Percentiles rank a stretch among this genome's conserved stretches.
phyloP scores from a whole-genome alignment of 2,113 vertebrate genomes.

The Nothoprocta pentlandii region DNA sequence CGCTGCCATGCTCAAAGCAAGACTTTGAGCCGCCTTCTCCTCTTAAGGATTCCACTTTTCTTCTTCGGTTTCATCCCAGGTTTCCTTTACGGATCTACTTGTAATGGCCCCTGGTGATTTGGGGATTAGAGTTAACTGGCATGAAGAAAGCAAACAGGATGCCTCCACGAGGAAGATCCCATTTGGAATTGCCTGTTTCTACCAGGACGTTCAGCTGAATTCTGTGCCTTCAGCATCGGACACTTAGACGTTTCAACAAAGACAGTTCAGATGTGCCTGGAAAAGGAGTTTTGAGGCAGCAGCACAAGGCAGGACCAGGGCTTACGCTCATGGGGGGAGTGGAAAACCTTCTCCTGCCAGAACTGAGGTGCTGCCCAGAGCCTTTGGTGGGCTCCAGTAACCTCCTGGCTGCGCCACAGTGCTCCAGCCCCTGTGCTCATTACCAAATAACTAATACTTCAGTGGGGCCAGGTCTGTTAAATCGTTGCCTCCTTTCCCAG shows the following conservation, averaged over 20 bases:
- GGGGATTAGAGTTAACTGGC: conserved; percentile 27
- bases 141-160: conserved; percentile 43
- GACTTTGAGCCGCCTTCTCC: too few relatives aligned
- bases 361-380: neutral
- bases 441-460: fast-evolving
- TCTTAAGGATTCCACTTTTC: neutral
- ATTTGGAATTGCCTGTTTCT: neutral
- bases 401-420: neutral
- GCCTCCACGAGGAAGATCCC: neutral
- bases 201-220: neutral
- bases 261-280: neutral
- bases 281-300: neutral
- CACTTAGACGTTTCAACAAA: neutral
- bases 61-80: conserved; percentile 26
- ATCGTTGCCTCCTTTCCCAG: neutral
- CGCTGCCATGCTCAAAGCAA: neutral
- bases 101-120: conserved; percentile 16
- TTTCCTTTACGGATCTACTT: conserved; percentile 25
- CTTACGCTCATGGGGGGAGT: neutral
- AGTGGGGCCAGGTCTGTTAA: neutral
- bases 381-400: neutral
- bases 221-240: neutral
- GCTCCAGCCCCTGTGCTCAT: neutral
- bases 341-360: neutral
- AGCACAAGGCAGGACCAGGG: neutral